Conservation (phyloP, 2,113 vertebrate species). For the Cisticola juncidis region DNA sequence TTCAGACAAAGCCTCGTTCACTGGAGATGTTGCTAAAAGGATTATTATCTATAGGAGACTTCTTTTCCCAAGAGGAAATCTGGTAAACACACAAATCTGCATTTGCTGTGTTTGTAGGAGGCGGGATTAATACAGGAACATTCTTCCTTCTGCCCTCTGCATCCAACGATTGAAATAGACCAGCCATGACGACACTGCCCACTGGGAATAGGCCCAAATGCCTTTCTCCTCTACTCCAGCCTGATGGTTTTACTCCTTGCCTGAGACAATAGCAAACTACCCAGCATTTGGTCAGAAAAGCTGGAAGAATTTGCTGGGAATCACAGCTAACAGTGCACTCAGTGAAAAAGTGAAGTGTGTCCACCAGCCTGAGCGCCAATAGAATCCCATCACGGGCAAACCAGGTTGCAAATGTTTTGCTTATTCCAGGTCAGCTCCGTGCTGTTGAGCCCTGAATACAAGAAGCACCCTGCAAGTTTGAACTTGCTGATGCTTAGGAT, state of each 20-base stretch:
- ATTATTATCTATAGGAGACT: constrained; percentile 36
- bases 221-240: not conserved
- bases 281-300: not conserved
- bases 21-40: constrained; percentile 23
- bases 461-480: not conserved
- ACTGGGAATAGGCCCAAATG: not conserved
- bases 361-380: not conserved
- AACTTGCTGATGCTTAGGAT: not conserved
- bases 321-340: not conserved
- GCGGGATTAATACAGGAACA: not conserved
- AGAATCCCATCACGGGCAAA: not conserved
- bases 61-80: constrained; percentile 45
- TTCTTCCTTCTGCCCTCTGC: not conserved
- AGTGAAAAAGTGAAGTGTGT: not conserved
- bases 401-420: not conserved
- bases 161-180: constrained; percentile 8
- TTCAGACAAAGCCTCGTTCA: not conserved
- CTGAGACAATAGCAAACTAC: not conserved
- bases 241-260: not conserved
- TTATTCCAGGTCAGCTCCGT: not conserved
- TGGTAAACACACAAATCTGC: constrained; percentile 24
- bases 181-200: not conserved
- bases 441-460: not conserved
- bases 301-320: not conserved
- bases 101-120: not conserved